Conservation (phyloP, 2,113 vertebrate genomes). For the Dasyornis broadbenti region DNA sequence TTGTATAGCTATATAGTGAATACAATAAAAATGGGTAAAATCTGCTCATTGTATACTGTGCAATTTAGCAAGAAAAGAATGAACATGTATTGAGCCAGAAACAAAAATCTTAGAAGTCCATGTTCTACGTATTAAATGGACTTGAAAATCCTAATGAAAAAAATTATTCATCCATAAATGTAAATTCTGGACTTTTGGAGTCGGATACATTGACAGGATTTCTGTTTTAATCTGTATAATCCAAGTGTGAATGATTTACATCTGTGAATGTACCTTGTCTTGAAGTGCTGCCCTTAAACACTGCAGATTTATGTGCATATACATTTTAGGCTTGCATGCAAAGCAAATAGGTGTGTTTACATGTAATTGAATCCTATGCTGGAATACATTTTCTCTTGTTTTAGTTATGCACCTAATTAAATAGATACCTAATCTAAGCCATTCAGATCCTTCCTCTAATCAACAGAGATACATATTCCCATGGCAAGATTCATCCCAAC, state of each 20-base stretch:
- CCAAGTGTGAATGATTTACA: neutral
- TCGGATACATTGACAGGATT: neutral
- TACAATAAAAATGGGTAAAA: neutral
- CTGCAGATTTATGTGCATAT: neutral
- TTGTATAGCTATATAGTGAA: neutral
- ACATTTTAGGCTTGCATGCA: neutral
- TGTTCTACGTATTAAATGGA: neutral
- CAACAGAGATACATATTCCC: neutral
- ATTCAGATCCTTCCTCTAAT: neutral
- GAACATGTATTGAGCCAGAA: neutral
- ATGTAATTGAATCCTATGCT: neutral
- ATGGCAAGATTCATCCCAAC: neutral
- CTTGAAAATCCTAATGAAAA: neutral
- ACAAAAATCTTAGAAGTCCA: neutral
- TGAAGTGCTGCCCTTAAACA: neutral
- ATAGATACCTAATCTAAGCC: neutral
- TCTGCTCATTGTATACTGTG: neutral
- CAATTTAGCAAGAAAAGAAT: neutral
- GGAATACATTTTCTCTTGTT: neutral
- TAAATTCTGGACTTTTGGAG: neutral
- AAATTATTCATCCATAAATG: neutral
- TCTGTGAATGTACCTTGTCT: neutral
- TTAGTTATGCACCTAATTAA: neutral
- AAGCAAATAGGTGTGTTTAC: neutral
- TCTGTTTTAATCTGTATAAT: neutral